These are phyloP conservation scores for Halictus quadricinctus DNA, from an alignment of 2,888 invertebrate genomes.

Conservation along the genomic window DNA sequence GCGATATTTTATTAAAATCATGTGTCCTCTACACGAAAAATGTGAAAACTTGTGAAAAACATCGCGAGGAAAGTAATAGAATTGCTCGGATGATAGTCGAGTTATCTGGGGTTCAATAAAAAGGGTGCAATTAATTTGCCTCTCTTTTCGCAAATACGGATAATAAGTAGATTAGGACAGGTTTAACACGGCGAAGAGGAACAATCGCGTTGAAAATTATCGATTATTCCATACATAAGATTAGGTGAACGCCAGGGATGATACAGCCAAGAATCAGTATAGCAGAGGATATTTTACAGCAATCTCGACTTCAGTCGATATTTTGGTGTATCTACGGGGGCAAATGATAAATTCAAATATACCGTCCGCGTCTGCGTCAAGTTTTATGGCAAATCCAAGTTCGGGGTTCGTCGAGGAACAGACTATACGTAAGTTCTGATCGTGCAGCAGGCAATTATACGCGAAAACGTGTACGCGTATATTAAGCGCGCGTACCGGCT, in stretches of 20 bases:
- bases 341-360: constrained; percentile 18
- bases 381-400: constrained; percentile 32
- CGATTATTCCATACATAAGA: neutral
- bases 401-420: constrained; percentile 42
- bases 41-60: no score
- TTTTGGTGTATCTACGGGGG: neutral
- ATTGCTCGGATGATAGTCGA: no score
- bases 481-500: constrained; percentile 48
- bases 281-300: no score
- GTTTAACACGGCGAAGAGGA: neutral
- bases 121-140: no score
- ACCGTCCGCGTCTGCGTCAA: neutral
- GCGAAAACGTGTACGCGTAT: constrained; percentile 47
- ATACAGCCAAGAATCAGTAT: neutral
- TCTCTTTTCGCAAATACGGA: no score
- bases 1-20: no score
- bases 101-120: no score
- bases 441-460: constrained; percentile 63
- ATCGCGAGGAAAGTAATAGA: no score
- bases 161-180: no score
- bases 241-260: neutral
- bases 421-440: constrained; percentile 61
- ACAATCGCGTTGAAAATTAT: neutral
- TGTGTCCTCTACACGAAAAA: no score
- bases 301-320: neutral